These are phyloP conservation scores for Burhinus oedicnemus DNA, from an alignment of 2,113 vertebrate genomes.

Conservation along the genomic window DNA sequence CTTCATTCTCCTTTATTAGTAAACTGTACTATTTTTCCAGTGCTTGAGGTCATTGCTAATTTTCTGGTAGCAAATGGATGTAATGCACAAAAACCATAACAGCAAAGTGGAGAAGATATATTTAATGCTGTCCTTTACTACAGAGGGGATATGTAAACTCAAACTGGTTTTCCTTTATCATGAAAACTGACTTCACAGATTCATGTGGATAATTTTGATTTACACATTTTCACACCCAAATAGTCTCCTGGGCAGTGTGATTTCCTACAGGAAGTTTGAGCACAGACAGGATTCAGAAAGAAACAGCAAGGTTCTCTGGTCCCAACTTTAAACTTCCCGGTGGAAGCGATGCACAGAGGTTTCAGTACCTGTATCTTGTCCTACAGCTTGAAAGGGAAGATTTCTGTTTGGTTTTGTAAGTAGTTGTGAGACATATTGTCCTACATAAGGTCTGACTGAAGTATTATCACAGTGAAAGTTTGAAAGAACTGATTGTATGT, in stretches of 20 bases:
- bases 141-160: too few species aligned
- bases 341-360: background rate
- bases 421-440: background rate
- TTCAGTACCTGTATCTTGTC: background rate
- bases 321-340: background rate
- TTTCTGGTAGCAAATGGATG: too few species aligned
- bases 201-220: background rate
- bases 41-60: too few species aligned
- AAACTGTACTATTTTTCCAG: too few species aligned
- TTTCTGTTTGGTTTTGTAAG: background rate
- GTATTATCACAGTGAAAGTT: background rate
- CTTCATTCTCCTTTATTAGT: too few species aligned
- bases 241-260: background rate
- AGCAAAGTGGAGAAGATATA: too few species aligned
- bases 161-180: too few species aligned
- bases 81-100: too few species aligned
- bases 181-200: too few species aligned
- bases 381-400: background rate
- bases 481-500: background rate
- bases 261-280: background rate
- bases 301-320: background rate
- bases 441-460: background rate
- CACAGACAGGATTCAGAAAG: background rate
- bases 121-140: too few species aligned
- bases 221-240: background rate